Base-by-base conservation (phyloP, 2,888 invertebrate genomes). In the Leucophenga maculata region DNA sequence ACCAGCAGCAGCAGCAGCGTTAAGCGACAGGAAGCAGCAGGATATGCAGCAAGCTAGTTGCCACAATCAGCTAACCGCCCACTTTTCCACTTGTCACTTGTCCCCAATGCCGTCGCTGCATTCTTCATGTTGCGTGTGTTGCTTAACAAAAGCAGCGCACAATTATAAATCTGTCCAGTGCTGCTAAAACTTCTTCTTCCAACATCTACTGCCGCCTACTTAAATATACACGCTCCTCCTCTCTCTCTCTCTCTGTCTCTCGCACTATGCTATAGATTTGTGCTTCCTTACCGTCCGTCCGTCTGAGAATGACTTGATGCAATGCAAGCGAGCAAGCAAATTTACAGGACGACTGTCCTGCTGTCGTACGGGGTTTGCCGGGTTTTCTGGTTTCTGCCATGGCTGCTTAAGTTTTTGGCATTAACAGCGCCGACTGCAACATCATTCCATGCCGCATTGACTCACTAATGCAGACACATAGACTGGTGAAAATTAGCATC, bases 401-500 rank as follows among this genome's bases (percentile, higher is more conserved):
- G 82, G 80, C 83, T 80, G 80, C 80, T 81, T 84, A 83, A 81
- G 81, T 80, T 81, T 83, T 85, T 80, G 85, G 81, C 82, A 80
- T 81, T 81, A 81, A 81, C 81, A 83, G 82, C 85, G 85, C 80
- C 77, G 76, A 77, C 77, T 78, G 75, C 78, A 74, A 75, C 74
- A 73, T 75, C 83, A 77, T 16, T 20, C 54, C 66, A 22, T n/a
- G 57, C 64, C 74, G 67, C 60, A 50, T 64, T 55, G 67, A 68
- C 68, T 60, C 55, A 65, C 69, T 26, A 77, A 73, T 78, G 80
- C 78, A 79, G 79, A 79, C 79, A 75, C 46, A 46, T n/a, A n/a
- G 79, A 77, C 80, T 79, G 79, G 75, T 79, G 82, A 84, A 86
- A 86, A 86, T 86, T 86, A 86, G 86, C 86, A 86, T 84, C 83